Conservation (phyloP, 2,797 vertebrate species). For the Eulemur mongoz region DNA sequence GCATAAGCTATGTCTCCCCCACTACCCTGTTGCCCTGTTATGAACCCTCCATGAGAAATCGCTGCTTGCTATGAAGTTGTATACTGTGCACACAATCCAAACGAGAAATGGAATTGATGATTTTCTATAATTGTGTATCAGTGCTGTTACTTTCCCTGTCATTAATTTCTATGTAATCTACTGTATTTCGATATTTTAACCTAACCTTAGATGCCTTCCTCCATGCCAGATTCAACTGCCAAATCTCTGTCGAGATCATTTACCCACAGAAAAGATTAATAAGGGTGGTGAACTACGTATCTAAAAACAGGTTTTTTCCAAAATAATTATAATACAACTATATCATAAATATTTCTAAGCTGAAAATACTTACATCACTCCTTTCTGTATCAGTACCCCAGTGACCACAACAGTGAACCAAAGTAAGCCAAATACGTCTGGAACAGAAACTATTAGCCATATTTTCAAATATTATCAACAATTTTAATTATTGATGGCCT, state of each 20-base stretch:
- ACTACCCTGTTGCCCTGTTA: background rate
- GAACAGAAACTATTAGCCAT: background rate
- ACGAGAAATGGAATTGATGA: background rate
- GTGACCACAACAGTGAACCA: background rate
- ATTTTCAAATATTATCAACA: background rate
- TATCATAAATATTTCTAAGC: background rate
- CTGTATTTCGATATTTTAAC: background rate
- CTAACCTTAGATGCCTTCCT: background rate
- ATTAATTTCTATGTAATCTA: background rate
- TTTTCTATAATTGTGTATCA: background rate
- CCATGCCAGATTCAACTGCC: background rate
- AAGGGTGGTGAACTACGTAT: background rate
- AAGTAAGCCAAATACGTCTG: background rate
- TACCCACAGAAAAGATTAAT: background rate
- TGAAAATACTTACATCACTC: background rate
- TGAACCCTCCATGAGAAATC: background rate
- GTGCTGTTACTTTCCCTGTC: background rate
- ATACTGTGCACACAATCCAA: background rate
- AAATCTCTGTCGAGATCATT: constrained; percentile 14
- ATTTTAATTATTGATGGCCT: background rate
- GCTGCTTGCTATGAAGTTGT: background rate
- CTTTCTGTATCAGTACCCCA: background rate
- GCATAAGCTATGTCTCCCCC: background rate
- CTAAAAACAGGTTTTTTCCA: background rate
- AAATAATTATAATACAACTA: background rate